phyloP scores from a whole-genome alignment of 2,888 invertebrate genomes.

The Lochmaea crataegi region DNA sequence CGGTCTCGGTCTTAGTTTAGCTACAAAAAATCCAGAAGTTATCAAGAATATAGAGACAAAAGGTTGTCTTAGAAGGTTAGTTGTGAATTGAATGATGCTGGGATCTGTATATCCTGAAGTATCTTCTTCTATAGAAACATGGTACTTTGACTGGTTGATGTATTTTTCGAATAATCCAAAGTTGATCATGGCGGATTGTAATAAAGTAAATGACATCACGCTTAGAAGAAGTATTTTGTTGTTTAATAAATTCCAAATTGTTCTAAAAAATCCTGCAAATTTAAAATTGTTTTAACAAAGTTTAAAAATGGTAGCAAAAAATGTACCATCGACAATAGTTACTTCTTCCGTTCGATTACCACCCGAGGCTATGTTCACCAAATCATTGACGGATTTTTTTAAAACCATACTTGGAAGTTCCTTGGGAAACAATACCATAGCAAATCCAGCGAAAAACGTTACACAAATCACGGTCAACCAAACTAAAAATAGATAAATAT shows the following conservation, averaged over 20 bases:
- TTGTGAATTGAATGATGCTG: conserved; percentile 67
- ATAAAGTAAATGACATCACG: conserved; percentile 66
- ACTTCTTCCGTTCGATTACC: conserved; percentile 43
- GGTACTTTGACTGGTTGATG: conserved; percentile 71
- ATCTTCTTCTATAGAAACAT: conserved; percentile 66
- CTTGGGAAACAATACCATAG: conserved; percentile 70
- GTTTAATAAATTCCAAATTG: conserved; percentile 67
- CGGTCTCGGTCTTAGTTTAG: conserved; percentile 67
- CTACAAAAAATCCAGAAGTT: conserved; percentile 68
- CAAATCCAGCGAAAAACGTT: conserved; percentile 65
- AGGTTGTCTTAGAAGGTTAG: conserved; percentile 70
- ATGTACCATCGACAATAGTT: conserved; percentile 49
- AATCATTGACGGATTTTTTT: conserved; percentile 69
- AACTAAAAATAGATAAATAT: conserved; percentile 59
- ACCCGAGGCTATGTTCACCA: conserved; percentile 65
- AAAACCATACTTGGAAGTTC: conserved; percentile 68
- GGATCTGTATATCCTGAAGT: conserved; percentile 68
- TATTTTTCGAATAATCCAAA: conserved; percentile 68
- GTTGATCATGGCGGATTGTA: conserved; percentile 69
- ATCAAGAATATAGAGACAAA: conserved; percentile 68
- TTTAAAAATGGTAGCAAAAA: too few relatives aligned
- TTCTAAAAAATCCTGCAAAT: conserved; percentile 64
- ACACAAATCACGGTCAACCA: conserved; percentile 67
- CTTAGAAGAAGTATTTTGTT: conserved; percentile 70
- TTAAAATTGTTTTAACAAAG: conserved; percentile 6